These are phyloP conservation scores for Callinectes sapidus DNA, from an alignment of 2,888 invertebrate species.

Conservation along the genomic window DNA sequence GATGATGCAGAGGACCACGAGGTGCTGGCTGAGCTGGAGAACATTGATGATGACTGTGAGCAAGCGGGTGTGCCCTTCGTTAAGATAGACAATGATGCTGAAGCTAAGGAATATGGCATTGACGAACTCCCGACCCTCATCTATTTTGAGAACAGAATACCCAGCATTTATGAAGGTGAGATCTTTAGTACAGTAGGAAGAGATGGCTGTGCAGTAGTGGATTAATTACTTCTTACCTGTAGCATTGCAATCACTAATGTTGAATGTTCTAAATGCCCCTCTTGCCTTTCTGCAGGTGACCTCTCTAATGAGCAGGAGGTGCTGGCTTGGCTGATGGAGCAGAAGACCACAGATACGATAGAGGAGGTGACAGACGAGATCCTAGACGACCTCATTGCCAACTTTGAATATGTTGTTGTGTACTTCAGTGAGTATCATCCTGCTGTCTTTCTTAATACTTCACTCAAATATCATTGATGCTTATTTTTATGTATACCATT, in stretches of 20 bases:
- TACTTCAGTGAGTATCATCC: slow-evolving; percentile 86
- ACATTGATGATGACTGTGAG: slow-evolving; percentile 95
- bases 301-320: slow-evolving; percentile 92
- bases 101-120: slow-evolving; percentile 90
- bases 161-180: slow-evolving; percentile 90
- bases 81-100: slow-evolving; percentile 90
- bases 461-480: neutral
- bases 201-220: neutral
- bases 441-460: neutral
- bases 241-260: neutral
- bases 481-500: neutral
- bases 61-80: slow-evolving; percentile 94
- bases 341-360: slow-evolving; percentile 89
- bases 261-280: neutral
- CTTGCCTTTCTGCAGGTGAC: slow-evolving; percentile 81
- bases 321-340: slow-evolving; percentile 92
- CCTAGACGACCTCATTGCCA: slow-evolving; percentile 87
- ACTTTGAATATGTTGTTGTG: slow-evolving; percentile 95
- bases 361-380: slow-evolving; percentile 96
- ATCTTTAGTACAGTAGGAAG: neutral
- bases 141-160: slow-evolving; percentile 94
- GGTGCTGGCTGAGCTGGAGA: slow-evolving; percentile 90
- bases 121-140: slow-evolving; percentile 89
- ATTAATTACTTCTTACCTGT: neutral
- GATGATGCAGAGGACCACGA: slow-evolving; percentile 92